phyloP scores from a whole-genome alignment of 2,888 invertebrate species.

The Lomographa bimaculata region DNA sequence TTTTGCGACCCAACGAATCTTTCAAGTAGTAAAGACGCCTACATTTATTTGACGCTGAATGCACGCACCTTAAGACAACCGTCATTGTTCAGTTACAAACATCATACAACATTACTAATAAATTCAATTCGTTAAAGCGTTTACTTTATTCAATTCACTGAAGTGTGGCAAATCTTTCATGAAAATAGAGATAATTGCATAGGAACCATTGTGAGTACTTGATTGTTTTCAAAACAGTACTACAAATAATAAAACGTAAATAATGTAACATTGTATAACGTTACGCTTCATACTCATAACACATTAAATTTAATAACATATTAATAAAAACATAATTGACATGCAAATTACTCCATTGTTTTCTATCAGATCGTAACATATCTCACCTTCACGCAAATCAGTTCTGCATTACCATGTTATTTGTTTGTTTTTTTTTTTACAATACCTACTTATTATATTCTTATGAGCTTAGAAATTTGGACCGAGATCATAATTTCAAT shows the following conservation, averaged over 20 bases:
- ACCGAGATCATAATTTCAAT: slow-evolving; percentile 29
- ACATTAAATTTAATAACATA: slow-evolving; percentile 1
- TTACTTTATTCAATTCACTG: no score
- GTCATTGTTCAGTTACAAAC: no score
- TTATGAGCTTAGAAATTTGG: slow-evolving; percentile 26
- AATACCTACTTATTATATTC: slow-evolving; percentile 10
- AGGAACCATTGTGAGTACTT: slow-evolving; percentile 21
- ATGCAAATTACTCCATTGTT: slow-evolving; percentile 9
- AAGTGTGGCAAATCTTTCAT: no score
- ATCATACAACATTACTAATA: no score
- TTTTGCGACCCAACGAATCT: no score
- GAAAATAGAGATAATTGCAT: background rate
- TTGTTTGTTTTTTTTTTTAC: slow-evolving; percentile 4
- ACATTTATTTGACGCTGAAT: no score
- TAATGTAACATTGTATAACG: no score
- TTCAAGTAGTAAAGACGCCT: no score
- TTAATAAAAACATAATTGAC: slow-evolving; percentile 8
- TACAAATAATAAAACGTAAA: no score
- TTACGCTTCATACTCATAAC: background rate
- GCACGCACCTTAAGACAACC: no score
- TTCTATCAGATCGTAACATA: slow-evolving; percentile 3
- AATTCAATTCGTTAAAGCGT: no score
- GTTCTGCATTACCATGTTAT: slow-evolving; percentile 5
- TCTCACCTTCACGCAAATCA: slow-evolving; percentile 1
- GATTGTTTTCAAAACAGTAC: no score